Percentiles rank a stretch among this genome's conserved stretches.
phyloP scores from a whole-genome alignment of 2,888 invertebrate genomes.

The Galerucella nymphaeae region DNA sequence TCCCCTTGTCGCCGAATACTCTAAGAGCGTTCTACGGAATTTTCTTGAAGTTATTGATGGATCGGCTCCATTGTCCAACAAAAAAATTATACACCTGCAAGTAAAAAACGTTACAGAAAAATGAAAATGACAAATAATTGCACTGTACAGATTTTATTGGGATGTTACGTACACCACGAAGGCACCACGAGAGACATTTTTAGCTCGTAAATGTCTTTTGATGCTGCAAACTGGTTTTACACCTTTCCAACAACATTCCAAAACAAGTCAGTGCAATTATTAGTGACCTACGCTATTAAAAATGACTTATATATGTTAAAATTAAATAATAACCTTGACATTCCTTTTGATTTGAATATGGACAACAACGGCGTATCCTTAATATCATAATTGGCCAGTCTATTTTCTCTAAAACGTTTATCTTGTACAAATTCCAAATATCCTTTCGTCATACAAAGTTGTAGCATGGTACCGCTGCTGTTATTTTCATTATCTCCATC shows the following conservation, averaged over 20 bases:
- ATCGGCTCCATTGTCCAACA: conserved; percentile 50
- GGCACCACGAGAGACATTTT: too few species aligned
- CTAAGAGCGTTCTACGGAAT: conserved; percentile 43
- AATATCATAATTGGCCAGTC: conserved; percentile 39
- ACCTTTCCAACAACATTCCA: too few species aligned
- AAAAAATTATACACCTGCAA: conserved; percentile 46
- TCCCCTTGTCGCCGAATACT: conserved; percentile 45
- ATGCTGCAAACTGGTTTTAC: too few species aligned
- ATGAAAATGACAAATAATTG: neutral
- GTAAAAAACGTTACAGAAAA: neutral
- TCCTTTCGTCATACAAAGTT: conserved; percentile 51
- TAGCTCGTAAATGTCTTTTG: too few species aligned
- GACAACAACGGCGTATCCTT: conserved; percentile 46
- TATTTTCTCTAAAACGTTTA: conserved; percentile 27
- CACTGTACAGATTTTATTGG: too few species aligned
- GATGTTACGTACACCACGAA: too few species aligned
- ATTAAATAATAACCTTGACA: conserved; percentile 35
- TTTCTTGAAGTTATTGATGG: conserved; percentile 39
- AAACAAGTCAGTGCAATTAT: too few species aligned
- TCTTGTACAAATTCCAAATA: conserved; percentile 46
- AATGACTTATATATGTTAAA: neutral
- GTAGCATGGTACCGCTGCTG: conserved; percentile 48
- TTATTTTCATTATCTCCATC: conserved; percentile 42
- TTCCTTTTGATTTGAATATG: conserved; percentile 47
- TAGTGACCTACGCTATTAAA: neutral